phyloP scores from a whole-genome alignment of 2,797 vertebrate genomes.

The Enteromius anoplus region DNA sequence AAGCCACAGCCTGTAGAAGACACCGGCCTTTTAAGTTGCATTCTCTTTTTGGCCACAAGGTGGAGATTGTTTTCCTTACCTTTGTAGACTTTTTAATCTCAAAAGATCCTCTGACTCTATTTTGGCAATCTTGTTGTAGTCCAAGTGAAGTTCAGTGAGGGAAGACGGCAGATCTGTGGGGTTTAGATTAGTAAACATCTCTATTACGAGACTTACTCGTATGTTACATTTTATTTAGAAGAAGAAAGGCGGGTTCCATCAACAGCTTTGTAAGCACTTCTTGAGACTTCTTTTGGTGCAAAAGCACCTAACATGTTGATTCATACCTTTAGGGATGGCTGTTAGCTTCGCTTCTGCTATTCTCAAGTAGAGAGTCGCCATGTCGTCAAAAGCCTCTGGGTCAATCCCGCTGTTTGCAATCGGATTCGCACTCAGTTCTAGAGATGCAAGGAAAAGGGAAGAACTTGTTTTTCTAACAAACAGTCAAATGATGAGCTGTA shows the following conservation, averaged over 20 bases:
- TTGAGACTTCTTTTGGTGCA: neutral
- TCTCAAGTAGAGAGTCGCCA: constrained; percentile 88
- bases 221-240: neutral
- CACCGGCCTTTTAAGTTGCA: neutral
- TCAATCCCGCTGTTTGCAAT: constrained; percentile 90
- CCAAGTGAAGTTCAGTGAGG: constrained; percentile 90
- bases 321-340: constrained; percentile 90
- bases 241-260: neutral
- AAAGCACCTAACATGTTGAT: neutral
- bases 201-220: neutral
- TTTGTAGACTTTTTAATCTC: constrained; percentile 90
- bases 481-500: neutral
- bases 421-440: constrained; percentile 97
- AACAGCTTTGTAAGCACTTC: neutral
- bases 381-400: constrained; percentile 89
- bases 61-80: constrained; percentile 72
- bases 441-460: constrained; percentile 11
- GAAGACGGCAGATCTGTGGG: constrained; percentile 81
- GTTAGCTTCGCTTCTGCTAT: constrained; percentile 93
- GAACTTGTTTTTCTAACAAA: neutral
- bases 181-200: constrained; percentile 4
- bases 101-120: constrained; percentile 94
- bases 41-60: neutral
- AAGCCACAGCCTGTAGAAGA: constrained; percentile 85
- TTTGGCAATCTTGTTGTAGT: constrained; percentile 91